These are phyloP conservation scores for Hetaerina americana DNA, from an alignment of 1,140 invertebrate genomes.

Conservation along the genomic window DNA sequence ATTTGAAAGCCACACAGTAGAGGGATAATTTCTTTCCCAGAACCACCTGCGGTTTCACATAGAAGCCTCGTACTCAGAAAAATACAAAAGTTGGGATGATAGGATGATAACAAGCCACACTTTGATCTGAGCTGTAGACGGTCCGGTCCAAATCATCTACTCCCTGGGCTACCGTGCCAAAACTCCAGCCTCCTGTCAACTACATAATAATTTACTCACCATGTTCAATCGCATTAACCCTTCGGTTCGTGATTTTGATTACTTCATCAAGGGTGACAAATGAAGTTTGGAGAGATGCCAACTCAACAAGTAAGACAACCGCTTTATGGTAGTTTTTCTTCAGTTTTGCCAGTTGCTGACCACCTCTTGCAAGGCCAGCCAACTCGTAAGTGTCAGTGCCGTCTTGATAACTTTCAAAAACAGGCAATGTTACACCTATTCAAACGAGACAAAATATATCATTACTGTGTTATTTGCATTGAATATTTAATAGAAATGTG, in stretches of 20 bases:
- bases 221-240: slow-evolving; percentile 99
- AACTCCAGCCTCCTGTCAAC: too few species aligned
- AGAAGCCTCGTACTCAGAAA: too few species aligned
- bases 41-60: too few species aligned
- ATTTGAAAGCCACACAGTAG: too few species aligned
- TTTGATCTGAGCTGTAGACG: neutral
- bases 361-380: slow-evolving; percentile 84
- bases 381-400: slow-evolving; percentile 87
- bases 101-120: neutral
- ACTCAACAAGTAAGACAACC: slow-evolving; percentile 80
- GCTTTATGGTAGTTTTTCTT: slow-evolving; percentile 94
- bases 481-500: slow-evolving; percentile 3
- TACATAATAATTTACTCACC: slow-evolving; percentile 40
- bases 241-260: slow-evolving; percentile 92
- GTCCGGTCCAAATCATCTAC: too few species aligned
- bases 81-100: neutral
- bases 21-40: too few species aligned
- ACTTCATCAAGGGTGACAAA: slow-evolving; percentile 95
- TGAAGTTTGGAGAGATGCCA: slow-evolving; percentile 92
- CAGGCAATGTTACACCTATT: slow-evolving; percentile 77
- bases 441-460: slow-evolving; percentile 15
- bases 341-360: slow-evolving; percentile 84
- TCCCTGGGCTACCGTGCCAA: too few species aligned
- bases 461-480: neutral
- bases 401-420: slow-evolving; percentile 93